These are phyloP conservation scores for Melinaea marsaeus DNA, from an alignment of 2,888 invertebrate species.

Conservation along the genomic window DNA sequence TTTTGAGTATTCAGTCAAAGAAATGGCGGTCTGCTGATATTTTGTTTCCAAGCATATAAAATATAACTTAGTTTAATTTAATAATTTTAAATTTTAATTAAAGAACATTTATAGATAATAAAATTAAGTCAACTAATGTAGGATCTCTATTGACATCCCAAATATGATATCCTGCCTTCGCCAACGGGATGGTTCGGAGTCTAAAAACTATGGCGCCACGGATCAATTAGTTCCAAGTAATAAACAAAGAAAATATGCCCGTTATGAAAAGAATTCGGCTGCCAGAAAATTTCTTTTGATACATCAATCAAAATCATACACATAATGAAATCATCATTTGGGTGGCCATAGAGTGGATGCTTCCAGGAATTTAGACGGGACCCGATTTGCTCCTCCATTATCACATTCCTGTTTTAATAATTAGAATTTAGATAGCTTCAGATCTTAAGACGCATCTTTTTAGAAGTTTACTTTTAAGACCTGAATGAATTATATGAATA, in stretches of 20 bases:
- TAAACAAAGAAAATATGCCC: slow-evolving; percentile 69
- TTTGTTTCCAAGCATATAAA: not conserved
- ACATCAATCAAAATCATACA: slow-evolving; percentile 78
- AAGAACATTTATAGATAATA: not conserved
- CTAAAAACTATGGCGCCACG: slow-evolving; percentile 72
- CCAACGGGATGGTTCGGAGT: slow-evolving; percentile 39
- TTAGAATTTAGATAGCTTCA: slow-evolving; percentile 54
- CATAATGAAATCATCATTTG: slow-evolving; percentile 79
- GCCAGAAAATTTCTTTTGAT: slow-evolving; percentile 68
- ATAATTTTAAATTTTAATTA: not conserved
- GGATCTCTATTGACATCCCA: slow-evolving; percentile 21
- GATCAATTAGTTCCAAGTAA: slow-evolving; percentile 75
- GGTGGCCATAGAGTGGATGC: slow-evolving; percentile 73
- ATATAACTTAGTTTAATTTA: not conserved
- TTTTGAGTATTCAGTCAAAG: too few species aligned
- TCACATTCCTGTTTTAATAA: slow-evolving; percentile 77
- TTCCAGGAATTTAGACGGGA: slow-evolving; percentile 59
- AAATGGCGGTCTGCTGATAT: too few species aligned
- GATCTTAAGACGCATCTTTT: slow-evolving; percentile 29
- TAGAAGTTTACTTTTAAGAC: slow-evolving; percentile 23
- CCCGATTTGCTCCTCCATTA: slow-evolving; percentile 62
- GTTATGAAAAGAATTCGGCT: slow-evolving; percentile 71
- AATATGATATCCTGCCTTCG: slow-evolving; percentile 36
- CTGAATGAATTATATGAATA: slow-evolving; percentile 26
- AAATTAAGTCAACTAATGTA: slow-evolving; percentile 5